Conservation (phyloP, 2,113 vertebrate genomes). For the Galemys pyrenaicus region DNA sequence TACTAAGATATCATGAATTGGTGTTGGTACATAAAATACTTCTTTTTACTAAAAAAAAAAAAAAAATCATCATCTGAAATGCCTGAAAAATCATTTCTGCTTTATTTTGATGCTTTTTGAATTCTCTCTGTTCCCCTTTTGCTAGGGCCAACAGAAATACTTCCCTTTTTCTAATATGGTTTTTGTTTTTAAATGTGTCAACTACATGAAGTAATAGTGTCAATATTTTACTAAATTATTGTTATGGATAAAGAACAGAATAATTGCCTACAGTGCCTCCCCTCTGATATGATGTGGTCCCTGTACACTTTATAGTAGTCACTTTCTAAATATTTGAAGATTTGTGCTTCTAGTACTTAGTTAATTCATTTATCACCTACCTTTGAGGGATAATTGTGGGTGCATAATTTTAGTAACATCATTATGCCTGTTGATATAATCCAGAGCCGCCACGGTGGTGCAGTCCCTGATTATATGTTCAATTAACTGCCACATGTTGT, state of each 20-base stretch:
- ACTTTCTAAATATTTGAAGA: slow-evolving; percentile 72
- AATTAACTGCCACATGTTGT: slow-evolving; percentile 70
- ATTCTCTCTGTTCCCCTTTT: neutral
- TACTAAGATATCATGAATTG: neutral
- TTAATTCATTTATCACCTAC: slow-evolving; percentile 80
- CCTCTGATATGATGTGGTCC: neutral
- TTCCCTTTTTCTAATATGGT: neutral
- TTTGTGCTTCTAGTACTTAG: slow-evolving; percentile 64
- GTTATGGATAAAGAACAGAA: neutral
- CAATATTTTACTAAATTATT: neutral
- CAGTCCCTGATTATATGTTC: slow-evolving; percentile 77
- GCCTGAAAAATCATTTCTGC: neutral
- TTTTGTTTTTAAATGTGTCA: neutral
- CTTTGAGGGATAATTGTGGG: slow-evolving; percentile 79
- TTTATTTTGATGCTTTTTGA: slow-evolving; percentile 17
- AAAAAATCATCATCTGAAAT: neutral
- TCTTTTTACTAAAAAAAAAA: neutral
- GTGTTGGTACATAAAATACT: neutral
- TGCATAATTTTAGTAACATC: slow-evolving; percentile 80
- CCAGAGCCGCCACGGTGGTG: slow-evolving; percentile 62
- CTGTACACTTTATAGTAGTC: neutral
- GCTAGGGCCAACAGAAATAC: neutral
- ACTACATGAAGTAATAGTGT: neutral
- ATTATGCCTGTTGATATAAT: slow-evolving; percentile 79
- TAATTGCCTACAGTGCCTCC: neutral